Percentiles rank a stretch among this genome's conserved stretches.
Evolutionary conservation across 2,888 invertebrate genomes (phyloP).

Genomic region (Drosophila austrosaltans): DNA sequence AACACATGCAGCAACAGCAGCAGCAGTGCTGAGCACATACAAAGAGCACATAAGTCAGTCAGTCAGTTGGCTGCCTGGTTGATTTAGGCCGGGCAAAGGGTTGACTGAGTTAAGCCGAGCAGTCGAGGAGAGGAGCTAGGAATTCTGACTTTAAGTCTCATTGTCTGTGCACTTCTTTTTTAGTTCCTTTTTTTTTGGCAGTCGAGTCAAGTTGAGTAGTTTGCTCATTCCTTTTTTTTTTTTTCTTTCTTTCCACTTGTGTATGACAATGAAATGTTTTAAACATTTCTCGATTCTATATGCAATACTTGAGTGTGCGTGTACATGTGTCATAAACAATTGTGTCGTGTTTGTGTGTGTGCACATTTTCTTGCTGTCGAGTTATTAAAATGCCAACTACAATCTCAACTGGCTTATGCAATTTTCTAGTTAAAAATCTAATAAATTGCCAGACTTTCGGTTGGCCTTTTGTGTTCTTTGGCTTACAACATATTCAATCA

Average conservation of each 20-base stretch:
- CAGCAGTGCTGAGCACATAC: constrained; percentile 23
- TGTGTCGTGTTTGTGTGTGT: constrained; percentile 7
- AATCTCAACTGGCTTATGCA: constrained; percentile 16
- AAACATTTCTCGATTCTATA: constrained; percentile 6
- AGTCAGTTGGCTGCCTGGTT: constrained; percentile 43
- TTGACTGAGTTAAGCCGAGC: constrained; percentile 23
- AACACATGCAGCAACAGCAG: constrained; percentile 9
- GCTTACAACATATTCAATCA: constrained; percentile 6
- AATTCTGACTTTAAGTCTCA: constrained; percentile 47
- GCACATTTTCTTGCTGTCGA: constrained; percentile 2
- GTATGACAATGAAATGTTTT: constrained; percentile 34
- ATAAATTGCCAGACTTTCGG: constrained; percentile 1
- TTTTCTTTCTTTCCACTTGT: constrained; percentile 20
- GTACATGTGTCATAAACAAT: constrained; percentile 36
- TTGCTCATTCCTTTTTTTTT: constrained; percentile 7
- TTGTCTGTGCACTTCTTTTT: constrained; percentile 41
- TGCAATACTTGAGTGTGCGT: constrained; percentile 5
- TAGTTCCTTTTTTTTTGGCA: constrained; percentile 25
- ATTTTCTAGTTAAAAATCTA: constrained; percentile 18
- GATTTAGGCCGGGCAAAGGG: constrained; percentile 11
- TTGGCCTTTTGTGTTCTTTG: not conserved
- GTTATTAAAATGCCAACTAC: constrained; percentile 49
- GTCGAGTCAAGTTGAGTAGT: constrained; percentile 21
- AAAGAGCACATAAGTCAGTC: constrained; percentile 67
- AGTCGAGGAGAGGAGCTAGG: not conserved